A percentile compares a stretch with the other conserved stretches of the same genome.
Evolutionary conservation across 2,113 vertebrate genomes (phyloP).

Genomic region (Zosterops hypoxanthus): DNA sequence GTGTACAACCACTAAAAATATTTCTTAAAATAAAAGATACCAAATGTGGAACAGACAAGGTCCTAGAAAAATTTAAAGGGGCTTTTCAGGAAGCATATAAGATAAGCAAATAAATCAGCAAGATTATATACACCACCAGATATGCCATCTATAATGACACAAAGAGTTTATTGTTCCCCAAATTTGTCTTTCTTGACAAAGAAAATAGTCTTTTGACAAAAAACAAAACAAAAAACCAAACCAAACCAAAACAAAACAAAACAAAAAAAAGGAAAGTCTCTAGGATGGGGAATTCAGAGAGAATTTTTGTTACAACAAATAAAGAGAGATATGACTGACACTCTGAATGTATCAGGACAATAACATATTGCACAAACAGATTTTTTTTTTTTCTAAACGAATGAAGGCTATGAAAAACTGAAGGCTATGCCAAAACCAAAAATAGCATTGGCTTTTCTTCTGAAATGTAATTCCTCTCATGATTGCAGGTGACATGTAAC

Average conservation of each 20-base stretch:
- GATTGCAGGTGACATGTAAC: neutral
- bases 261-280: neutral
- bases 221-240: neutral
- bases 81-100: neutral
- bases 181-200: neutral
- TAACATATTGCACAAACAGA: too few relatives aligned
- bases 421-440: neutral
- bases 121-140: neutral
- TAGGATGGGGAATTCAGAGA: neutral
- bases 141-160: neutral
- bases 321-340: neutral
- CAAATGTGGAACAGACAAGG: neutral
- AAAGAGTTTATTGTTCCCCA: neutral
- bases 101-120: neutral
- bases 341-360: neutral
- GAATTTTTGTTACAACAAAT: neutral
- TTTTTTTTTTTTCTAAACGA: neutral
- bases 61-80: neutral
- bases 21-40: neutral
- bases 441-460: neutral
- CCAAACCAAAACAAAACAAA: neutral
- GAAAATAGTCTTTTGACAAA: neutral
- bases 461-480: neutral
- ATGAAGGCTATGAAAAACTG: neutral
- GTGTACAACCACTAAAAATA: neutral